Base-by-base conservation (phyloP, 2,797 vertebrate genomes). In the Pangasius djambal region DNA sequence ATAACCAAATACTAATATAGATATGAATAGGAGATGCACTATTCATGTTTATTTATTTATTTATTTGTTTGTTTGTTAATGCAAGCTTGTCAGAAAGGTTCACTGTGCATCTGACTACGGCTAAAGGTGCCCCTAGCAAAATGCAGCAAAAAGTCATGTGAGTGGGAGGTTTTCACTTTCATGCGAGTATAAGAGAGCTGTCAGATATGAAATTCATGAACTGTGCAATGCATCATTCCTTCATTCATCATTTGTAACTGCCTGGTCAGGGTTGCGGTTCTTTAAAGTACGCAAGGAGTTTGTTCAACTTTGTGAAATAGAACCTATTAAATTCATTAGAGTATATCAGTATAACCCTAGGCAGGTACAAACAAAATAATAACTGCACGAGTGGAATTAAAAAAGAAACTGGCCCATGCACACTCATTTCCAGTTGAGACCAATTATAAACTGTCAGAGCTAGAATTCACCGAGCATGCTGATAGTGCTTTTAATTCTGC, bases 161-260 rank as follows among this genome's bases (percentile, higher is more conserved):
- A 83, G 31, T 12, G 13, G 52, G n/a, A 81, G 78, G 31, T n/a
- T 83, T 83, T 82, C 13, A 4, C 34, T 63, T 83, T 28, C 57
- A 61, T 20, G 28, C 10, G 2, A 18, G 28, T 31, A 61, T 82
- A 82, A 57, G n/a, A 31, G 50, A 79, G 75, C 52, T 8, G 57
- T 25, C 57, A 61, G 34, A 65, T 83, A 63, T 83, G 22, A 61
- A 83, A 28, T 61, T 28, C 12, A 15, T 63, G 59, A 63, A 57
- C 57, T 82, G 79, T 7, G 31, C 34, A 2, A 55, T 52, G 15
- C 13, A 7, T 18, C 15, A 0, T 37, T 61, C 55, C 55, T 28
- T 83, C 18, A 25, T 83, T 67, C 61, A 83, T 83, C 40, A 48
- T 65, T 31, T n/a, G 25, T 65, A n/a, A 65, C 40, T 65, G 59